phyloP scores from a whole-genome alignment of 2,797 vertebrate species.

The Sparidentex hasta region DNA sequence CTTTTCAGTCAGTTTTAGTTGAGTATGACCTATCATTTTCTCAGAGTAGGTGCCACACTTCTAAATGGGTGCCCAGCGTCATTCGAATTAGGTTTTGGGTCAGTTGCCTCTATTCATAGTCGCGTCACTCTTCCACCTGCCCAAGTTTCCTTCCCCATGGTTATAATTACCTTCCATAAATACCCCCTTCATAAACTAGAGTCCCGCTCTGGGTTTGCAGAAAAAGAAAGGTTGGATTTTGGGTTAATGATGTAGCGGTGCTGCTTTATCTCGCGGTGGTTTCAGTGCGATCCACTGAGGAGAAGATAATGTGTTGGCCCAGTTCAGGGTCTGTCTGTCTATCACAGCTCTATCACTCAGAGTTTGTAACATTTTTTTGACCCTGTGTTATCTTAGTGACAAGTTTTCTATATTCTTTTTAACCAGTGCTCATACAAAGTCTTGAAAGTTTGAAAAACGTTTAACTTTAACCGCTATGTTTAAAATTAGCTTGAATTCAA shows the following conservation, averaged over 20 bases:
- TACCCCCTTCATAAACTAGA: slow-evolving; percentile 58
- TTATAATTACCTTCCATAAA: slow-evolving; percentile 83
- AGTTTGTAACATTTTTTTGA: slow-evolving; percentile 33
- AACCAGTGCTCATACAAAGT: too few relatives aligned
- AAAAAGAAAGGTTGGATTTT: slow-evolving; percentile 75
- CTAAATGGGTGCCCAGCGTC: slow-evolving; percentile 62
- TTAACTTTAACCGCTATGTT: not conserved
- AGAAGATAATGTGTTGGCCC: slow-evolving; percentile 57
- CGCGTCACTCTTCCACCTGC: slow-evolving; percentile 65
- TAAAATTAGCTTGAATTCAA: not conserved
- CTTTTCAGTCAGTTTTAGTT: not conserved
- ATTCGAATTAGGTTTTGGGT: slow-evolving; percentile 76
- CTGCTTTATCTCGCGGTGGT: slow-evolving; percentile 41
- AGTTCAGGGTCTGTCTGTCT: slow-evolving; percentile 50
- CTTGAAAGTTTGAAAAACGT: too few relatives aligned
- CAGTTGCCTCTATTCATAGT: slow-evolving; percentile 78
- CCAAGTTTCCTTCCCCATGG: slow-evolving; percentile 37
- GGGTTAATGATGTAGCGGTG: slow-evolving; percentile 76
- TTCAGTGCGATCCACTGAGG: slow-evolving; percentile 48
- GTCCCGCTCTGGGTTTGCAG: slow-evolving; percentile 53
- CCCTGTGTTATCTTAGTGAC: not conserved
- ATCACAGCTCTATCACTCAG: not conserved
- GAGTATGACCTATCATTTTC: slow-evolving; percentile 32
- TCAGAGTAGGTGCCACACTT: slow-evolving; percentile 63
- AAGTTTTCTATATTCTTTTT: too few relatives aligned